Conservation (phyloP, 2,888 invertebrate genomes). For the Heliconius ethilla region DNA sequence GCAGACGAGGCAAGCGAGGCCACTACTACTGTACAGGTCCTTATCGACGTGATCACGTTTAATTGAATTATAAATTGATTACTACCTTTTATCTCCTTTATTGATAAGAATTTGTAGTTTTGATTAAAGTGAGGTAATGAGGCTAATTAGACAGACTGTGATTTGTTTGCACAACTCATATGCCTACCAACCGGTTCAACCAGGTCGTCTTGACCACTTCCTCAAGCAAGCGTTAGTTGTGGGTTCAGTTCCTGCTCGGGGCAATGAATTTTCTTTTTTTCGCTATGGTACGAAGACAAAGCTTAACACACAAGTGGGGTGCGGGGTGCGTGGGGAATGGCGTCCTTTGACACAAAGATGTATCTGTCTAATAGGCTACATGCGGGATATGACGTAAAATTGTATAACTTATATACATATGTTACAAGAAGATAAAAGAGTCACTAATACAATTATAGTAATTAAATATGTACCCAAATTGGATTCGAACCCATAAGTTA, state of each 20-base stretch:
- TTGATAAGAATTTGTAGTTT: neutral
- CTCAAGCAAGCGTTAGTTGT: neutral
- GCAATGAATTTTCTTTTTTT: neutral
- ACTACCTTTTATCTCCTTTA: neutral
- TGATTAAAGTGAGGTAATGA: neutral
- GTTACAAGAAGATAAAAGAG: neutral
- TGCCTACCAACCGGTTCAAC: neutral
- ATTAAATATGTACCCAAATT: neutral
- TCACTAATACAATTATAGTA: neutral
- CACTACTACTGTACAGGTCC: constrained; percentile 30
- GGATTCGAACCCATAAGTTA: neutral
- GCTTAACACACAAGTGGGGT: no score
- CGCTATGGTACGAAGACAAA: neutral
- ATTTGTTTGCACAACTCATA: neutral
- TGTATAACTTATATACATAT: neutral
- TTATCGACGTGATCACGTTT: constrained; percentile 36
- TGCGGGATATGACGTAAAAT: neutral
- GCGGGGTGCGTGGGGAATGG: no score
- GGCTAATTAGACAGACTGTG: neutral
- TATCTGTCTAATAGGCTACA: neutral
- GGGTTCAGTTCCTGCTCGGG: neutral
- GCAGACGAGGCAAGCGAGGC: neutral
- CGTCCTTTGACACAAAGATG: neutral
- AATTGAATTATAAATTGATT: constrained; percentile 19
- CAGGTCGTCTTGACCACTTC: neutral